Evolutionary conservation across 2,797 vertebrate species (phyloP), one percentile per base, ranked within the genome.

Genomic region (Smutsia gigantea): DNA sequence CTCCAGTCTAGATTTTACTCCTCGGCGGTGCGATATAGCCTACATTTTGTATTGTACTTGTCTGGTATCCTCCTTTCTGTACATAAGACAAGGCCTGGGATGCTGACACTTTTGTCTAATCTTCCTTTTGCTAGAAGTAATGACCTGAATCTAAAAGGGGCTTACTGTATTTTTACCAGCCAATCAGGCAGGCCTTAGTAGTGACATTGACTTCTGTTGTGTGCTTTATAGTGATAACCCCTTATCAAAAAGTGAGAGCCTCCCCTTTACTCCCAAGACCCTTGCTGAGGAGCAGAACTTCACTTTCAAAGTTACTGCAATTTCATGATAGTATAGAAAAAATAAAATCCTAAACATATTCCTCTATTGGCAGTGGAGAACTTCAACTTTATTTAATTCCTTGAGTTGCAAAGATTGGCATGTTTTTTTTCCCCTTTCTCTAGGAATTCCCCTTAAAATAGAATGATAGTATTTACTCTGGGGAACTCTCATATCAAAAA

Each of bases 21-120:
- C 14, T 34, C 23, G 55, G 12, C 0, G 11, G 6, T 4, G 25
- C 25, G 5, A 17, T 17, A 12, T 10, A 25, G 37, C 18, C 31
- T 2, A 7, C 12, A 49, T 23, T 14, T 68, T 7, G 0, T 0
- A 27, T 5, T 34, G 2, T 2, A 15, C 10, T 59, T 15, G 18
- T 42, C 15, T 3, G 4, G 7, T 37, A 0, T 34, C n/a, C 1
- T 14, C 0, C 2, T 61, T 68, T 66, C 11, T 14, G 7, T n/a
- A 0, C 10, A 0, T 15, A 14, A 1, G 3, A 29, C 9, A 59
- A 46, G 19, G 42, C 37, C 69, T 12, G 1, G 1, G 7, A 64
- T 0, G 2, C 0, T 10, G 37, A 12, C 4, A 18, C 2, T 4
- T 72, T 19, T 29, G 23, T 51, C 18, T 53, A 5, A 49, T 59